These are phyloP conservation scores for Elegia similella DNA, from an alignment of 2,888 invertebrate genomes.

Conservation along the genomic window DNA sequence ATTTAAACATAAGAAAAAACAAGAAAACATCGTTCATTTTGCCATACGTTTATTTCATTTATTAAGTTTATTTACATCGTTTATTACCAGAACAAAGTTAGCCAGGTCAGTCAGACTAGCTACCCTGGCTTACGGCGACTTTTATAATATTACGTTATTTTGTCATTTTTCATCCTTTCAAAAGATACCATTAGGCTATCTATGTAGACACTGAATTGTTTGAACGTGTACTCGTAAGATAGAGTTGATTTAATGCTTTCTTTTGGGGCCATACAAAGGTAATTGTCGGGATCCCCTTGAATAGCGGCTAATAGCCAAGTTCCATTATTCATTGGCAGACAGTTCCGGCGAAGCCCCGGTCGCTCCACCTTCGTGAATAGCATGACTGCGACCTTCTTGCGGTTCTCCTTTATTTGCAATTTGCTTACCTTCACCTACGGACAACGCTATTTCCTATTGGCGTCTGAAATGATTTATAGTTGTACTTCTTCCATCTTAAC, in stretches of 20 bases:
- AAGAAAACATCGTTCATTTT: too few relatives aligned
- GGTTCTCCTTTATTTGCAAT: constrained; percentile 20
- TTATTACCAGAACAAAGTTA: too few relatives aligned
- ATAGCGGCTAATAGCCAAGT: constrained; percentile 29
- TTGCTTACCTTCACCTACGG: not conserved
- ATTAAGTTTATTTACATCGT: too few relatives aligned
- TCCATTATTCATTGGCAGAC: constrained; percentile 36
- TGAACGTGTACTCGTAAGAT: constrained; percentile 7
- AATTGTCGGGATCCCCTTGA: constrained; percentile 32
- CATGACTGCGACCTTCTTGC: constrained; percentile 25
- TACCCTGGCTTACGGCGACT: too few relatives aligned
- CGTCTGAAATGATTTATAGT: not conserved
- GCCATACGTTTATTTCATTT: too few relatives aligned
- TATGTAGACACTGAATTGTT: constrained; percentile 7
- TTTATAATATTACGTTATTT: not conserved
- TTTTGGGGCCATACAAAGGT: constrained; percentile 30
- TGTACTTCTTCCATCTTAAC: too few relatives aligned
- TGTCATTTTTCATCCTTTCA: not conserved
- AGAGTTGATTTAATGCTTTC: constrained; percentile 17
- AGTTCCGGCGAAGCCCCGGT: constrained; percentile 35
- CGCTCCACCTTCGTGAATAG: constrained; percentile 26
- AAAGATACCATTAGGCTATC: constrained; percentile 3
- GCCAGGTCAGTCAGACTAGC: too few relatives aligned
- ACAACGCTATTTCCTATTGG: not conserved
- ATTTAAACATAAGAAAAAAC: too few relatives aligned